These are phyloP conservation scores for Lasioglossum villosulum DNA, from an alignment of 2,888 invertebrate species.

Conservation along the genomic window DNA sequence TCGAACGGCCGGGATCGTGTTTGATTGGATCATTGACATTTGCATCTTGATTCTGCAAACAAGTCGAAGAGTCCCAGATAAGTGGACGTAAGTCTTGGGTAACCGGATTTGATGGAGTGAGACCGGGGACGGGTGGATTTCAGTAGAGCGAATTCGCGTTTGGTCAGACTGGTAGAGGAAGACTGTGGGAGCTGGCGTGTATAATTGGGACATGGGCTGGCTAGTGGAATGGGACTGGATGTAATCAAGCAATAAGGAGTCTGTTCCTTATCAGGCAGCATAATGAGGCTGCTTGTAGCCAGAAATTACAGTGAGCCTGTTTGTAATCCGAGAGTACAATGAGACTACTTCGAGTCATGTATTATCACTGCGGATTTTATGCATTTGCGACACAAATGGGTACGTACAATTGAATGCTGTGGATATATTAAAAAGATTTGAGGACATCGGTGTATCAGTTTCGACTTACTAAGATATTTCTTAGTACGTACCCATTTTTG, in stretches of 20 bases:
- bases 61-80: neutral
- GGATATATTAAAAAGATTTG: too few species aligned
- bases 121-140: too few species aligned
- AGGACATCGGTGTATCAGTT: too few species aligned
- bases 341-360: neutral
- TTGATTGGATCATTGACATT: conserved; percentile 20
- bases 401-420: too few species aligned
- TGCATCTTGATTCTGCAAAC: conserved; percentile 3
- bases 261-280: neutral
- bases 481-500: too few species aligned
- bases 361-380: neutral
- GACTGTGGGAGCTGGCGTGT: neutral
- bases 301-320: neutral
- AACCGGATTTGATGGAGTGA: neutral
- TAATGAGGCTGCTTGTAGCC: neutral
- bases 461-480: too few species aligned
- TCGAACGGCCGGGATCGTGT: neutral
- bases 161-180: neutral
- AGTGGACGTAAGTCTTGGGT: neutral
- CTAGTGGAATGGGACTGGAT: neutral
- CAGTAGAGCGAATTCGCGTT: neutral
- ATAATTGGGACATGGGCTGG: neutral
- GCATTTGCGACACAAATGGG: too few species aligned
- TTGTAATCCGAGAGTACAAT: neutral
- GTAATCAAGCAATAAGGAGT: neutral